Evolutionary conservation across 2,113 vertebrate genomes (phyloP).

Genomic region (Steatornis caripensis): DNA sequence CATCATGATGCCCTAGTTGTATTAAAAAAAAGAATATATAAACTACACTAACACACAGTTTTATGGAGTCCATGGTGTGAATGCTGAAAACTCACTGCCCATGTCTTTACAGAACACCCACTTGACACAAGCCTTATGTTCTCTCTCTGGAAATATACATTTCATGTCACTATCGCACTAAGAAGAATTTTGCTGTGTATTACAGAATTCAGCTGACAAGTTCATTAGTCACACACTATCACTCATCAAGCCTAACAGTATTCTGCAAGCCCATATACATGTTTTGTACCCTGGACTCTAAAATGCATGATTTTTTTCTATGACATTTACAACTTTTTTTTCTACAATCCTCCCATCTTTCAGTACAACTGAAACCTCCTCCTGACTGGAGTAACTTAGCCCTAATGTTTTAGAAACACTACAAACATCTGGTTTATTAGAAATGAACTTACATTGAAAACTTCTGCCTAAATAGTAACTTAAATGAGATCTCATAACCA

Average conservation of each 20-base stretch:
- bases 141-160: background rate
- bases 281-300: background rate
- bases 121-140: background rate
- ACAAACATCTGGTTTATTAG: background rate
- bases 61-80: background rate
- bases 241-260: background rate
- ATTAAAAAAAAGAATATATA: background rate
- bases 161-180: background rate
- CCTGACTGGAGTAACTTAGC: background rate
- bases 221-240: background rate
- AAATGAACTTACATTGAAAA: background rate
- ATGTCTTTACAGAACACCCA: background rate
- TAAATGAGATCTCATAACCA: background rate
- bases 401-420: background rate
- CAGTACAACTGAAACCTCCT: background rate
- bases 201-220: background rate
- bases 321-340: too few species aligned
- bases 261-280: background rate
- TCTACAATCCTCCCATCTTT: background rate
- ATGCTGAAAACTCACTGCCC: background rate
- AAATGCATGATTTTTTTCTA: too few species aligned
- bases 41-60: background rate
- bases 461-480: background rate
- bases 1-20: background rate
- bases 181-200: background rate